phyloP scores from a whole-genome alignment of 2,113 vertebrate species.

The Triplophysa siluroides region DNA sequence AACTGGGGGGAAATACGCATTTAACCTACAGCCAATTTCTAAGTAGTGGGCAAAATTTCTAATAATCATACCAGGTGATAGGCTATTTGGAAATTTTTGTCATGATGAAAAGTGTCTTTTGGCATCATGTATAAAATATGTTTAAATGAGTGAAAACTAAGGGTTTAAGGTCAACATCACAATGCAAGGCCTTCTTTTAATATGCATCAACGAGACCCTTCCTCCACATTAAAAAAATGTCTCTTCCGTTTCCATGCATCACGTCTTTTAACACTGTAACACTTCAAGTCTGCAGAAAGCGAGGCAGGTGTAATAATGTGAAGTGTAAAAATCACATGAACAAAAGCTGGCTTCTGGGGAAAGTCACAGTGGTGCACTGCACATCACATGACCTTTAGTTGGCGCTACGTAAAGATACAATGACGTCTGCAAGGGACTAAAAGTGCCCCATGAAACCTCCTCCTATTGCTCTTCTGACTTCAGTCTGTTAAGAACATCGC shows the following conservation, averaged over 20 bases:
- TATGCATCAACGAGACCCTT: too few species aligned
- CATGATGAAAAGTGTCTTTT: neutral
- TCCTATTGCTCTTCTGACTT: neutral
- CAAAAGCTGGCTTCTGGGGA: neutral
- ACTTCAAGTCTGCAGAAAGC: neutral
- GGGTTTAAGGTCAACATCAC: too few species aligned
- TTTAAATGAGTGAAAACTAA: too few species aligned
- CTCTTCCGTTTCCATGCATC: too few species aligned
- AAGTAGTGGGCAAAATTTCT: conserved; percentile 38
- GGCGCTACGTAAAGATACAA: neutral
- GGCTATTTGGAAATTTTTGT: neutral
- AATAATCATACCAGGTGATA: conserved; percentile 11
- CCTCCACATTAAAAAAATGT: too few species aligned
- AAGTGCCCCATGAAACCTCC: neutral
- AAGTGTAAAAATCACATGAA: neutral
- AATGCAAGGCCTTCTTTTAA: too few species aligned
- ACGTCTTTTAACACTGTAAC: too few species aligned
- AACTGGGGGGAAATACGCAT: conserved; percentile 41
- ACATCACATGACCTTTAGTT: conserved; percentile 8
- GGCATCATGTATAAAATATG: neutral
- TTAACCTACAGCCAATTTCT: conserved; percentile 33
- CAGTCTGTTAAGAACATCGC: neutral
- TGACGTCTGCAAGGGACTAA: neutral
- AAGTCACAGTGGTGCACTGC: conserved; percentile 36
- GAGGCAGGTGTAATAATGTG: neutral